Conservation (phyloP, 2,113 vertebrate species). For the Camelus bactrianus region DNA sequence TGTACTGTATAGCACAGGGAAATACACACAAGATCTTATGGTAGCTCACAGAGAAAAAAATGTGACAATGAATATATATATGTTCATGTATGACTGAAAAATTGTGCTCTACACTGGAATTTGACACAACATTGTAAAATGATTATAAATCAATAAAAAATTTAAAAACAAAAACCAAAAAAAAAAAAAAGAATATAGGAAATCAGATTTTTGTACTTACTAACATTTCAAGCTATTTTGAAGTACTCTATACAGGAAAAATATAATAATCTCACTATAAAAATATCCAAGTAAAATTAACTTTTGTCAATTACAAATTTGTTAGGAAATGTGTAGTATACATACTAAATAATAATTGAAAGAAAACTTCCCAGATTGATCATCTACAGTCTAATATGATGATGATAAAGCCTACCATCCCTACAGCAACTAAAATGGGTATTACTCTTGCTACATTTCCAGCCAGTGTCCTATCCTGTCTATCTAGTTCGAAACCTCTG, state of each 20-base stretch:
- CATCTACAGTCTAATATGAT: background rate
- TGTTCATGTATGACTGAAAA: no score
- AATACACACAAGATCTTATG: no score
- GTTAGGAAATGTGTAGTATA: background rate
- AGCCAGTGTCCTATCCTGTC: background rate
- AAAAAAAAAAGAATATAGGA: background rate
- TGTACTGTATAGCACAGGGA: no score
- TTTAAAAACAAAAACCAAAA: no score
- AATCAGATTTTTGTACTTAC: background rate
- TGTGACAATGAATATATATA: no score
- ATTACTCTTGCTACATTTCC: background rate
- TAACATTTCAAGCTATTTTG: slow-evolving; percentile 15
- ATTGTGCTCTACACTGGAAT: no score
- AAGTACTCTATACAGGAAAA: background rate
- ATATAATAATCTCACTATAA: background rate
- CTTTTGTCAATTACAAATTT: background rate
- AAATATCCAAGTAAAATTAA: slow-evolving; percentile 38
- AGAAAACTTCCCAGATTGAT: background rate
- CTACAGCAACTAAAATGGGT: background rate
- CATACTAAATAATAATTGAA: background rate
- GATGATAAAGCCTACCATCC: background rate
- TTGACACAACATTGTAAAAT: no score
- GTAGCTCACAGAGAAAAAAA: no score
- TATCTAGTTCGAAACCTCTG: background rate
- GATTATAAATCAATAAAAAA: no score